phyloP scores from a whole-genome alignment of 2,888 invertebrate species.

The Bibio marci region DNA sequence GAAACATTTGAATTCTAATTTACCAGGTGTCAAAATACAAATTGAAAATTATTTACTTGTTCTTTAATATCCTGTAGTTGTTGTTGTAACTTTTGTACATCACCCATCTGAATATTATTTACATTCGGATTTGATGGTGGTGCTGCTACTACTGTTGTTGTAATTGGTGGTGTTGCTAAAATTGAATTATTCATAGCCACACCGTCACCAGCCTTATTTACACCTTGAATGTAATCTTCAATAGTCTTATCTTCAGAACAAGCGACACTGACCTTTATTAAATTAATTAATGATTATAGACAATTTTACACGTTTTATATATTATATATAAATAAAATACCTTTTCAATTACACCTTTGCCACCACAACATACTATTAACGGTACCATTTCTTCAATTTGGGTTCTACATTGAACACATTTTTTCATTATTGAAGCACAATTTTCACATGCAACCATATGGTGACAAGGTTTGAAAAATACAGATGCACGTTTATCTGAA shows the following conservation, averaged over 20 bases:
- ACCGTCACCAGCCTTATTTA: constrained; percentile 24
- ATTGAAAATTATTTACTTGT: too few species aligned
- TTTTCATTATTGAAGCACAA: constrained; percentile 91
- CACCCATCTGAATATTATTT: constrained; percentile 50
- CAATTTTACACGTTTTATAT: neutral
- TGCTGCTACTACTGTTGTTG: constrained; percentile 11
- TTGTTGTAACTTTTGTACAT: constrained; percentile 82
- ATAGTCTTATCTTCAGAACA: constrained; percentile 3
- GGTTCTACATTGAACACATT: constrained; percentile 87
- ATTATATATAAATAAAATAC: constrained; percentile 11
- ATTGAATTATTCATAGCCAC: constrained; percentile 29
- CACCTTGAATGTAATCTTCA: constrained; percentile 13
- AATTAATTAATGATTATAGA: neutral
- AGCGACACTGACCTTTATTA: neutral
- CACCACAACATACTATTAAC: constrained; percentile 40
- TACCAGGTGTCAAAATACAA: too few species aligned
- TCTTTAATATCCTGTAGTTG: constrained; percentile 95
- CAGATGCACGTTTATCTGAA: constrained; percentile 81
- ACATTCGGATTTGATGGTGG: constrained; percentile 35
- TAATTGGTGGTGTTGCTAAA: constrained; percentile 9
- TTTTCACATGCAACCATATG: constrained; percentile 61
- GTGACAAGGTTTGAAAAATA: constrained; percentile 87
- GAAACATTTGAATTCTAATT: too few species aligned
- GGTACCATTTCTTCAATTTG: constrained; percentile 56
- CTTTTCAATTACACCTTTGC: constrained; percentile 24